phyloP scores from a whole-genome alignment of 2,888 invertebrate species.

The Cheilosia urbana region DNA sequence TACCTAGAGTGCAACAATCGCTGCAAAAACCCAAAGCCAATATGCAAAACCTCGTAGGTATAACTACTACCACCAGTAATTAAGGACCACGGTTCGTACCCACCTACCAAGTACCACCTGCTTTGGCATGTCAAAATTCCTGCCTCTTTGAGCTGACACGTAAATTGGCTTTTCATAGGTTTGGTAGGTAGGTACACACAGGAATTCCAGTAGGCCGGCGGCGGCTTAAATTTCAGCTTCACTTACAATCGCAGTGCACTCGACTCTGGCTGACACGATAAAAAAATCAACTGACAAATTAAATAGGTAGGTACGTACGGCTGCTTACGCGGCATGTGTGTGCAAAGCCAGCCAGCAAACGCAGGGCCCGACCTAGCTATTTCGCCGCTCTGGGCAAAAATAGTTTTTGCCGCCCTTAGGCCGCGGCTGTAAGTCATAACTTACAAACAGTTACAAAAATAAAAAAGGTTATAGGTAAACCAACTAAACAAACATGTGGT shows the following conservation, averaged over 20 bases:
- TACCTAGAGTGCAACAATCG: too few relatives aligned
- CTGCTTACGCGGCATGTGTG: slow-evolving; percentile 11
- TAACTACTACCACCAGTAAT: slow-evolving; percentile 4
- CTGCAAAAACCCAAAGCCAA: too few relatives aligned
- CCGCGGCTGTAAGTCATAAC: too few relatives aligned
- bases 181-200: slow-evolving; percentile 6
- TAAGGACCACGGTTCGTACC: neutral
- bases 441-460: too few relatives aligned
- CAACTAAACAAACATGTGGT: too few relatives aligned
- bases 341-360: too few relatives aligned
- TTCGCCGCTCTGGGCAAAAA: too few relatives aligned
- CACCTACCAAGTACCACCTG: slow-evolving; percentile 33
- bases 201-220: slow-evolving; percentile 41
- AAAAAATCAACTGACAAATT: slow-evolving; percentile 45
- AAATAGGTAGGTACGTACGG: slow-evolving; percentile 1
- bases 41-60: neutral
- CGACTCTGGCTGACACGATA: slow-evolving; percentile 11
- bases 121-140: slow-evolving; percentile 61
- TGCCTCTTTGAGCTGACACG: slow-evolving; percentile 53
- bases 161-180: slow-evolving; percentile 44
- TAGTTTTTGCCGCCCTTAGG: too few relatives aligned
- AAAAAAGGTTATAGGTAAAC: too few relatives aligned
- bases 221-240: slow-evolving; percentile 34
- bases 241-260: slow-evolving; percentile 33
- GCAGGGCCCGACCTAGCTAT: too few relatives aligned